Percentiles rank a stretch among this genome's conserved stretches.
These are phyloP conservation scores for Caenorhabditis afra DNA, from an alignment of 2,888 invertebrate genomes.

Conservation along the genomic window DNA sequence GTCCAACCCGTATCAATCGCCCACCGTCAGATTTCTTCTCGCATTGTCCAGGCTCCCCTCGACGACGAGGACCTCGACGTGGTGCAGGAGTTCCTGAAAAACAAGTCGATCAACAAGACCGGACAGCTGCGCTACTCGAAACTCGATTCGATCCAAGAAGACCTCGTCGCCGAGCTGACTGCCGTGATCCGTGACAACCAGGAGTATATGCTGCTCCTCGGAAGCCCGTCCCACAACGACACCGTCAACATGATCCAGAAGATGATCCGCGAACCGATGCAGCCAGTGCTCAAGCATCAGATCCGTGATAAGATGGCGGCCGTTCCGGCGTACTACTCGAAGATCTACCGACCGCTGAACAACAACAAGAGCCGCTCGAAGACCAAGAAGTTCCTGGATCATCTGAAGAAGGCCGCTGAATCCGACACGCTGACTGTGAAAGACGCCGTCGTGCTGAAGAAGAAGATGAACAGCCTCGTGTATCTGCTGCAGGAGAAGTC, in stretches of 20 bases:
- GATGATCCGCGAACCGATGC: slow-evolving; percentile 29
- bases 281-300: slow-evolving; percentile 25
- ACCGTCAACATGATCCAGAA: slow-evolving; percentile 11
- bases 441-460: slow-evolving; percentile 20
- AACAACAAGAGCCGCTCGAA: slow-evolving; percentile 4
- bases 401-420: slow-evolving; percentile 5
- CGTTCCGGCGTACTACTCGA: slow-evolving; percentile 22
- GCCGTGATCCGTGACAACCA: slow-evolving; percentile 19
- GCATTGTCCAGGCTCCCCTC: slow-evolving; percentile 1
- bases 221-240: slow-evolving; percentile 14
- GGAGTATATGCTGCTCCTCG: slow-evolving; percentile 28
- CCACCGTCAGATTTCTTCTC: no score
- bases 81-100: slow-evolving; percentile 12
- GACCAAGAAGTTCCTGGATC: slow-evolving; percentile 11
- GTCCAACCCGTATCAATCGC: no score
- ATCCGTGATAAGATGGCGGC: slow-evolving; percentile 19
- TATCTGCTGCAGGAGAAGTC: slow-evolving; percentile 16
- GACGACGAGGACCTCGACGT: slow-evolving; percentile 18
- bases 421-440: slow-evolving; percentile 9
- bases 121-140: slow-evolving; percentile 19
- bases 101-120: slow-evolving; percentile 20
- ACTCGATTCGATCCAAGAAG: slow-evolving; percentile 7
- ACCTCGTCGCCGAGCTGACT: slow-evolving; percentile 11
- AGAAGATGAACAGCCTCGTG: slow-evolving; percentile 16
- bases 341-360: slow-evolving; percentile 15